Conservation (phyloP, 1,140 invertebrate genomes). For the Halesus radiatus region DNA sequence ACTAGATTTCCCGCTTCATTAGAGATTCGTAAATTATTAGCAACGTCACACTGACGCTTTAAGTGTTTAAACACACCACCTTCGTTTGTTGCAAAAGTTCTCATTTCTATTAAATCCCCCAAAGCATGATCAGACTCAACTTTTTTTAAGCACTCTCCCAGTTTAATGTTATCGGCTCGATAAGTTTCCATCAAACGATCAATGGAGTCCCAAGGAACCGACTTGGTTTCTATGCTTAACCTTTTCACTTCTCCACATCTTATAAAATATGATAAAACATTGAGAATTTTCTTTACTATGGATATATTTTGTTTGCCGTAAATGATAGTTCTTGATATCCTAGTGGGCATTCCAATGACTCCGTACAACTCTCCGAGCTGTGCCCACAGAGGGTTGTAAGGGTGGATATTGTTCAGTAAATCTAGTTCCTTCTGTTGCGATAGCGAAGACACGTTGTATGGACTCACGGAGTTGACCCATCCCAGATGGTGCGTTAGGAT, state of each 20-base stretch:
- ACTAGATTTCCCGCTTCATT: neutral
- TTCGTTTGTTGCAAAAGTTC: slow-evolving; percentile 47
- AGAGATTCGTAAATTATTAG: neutral
- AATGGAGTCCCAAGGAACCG: slow-evolving; percentile 49
- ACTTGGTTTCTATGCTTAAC: slow-evolving; percentile 35
- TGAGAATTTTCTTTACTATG: slow-evolving; percentile 77
- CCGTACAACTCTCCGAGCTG: slow-evolving; percentile 89
- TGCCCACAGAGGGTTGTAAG: slow-evolving; percentile 88
- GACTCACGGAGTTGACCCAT: slow-evolving; percentile 86
- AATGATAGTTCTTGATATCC: slow-evolving; percentile 84
- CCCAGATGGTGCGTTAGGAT: slow-evolving; percentile 91
- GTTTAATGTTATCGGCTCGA: slow-evolving; percentile 20
- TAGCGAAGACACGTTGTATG: slow-evolving; percentile 61
- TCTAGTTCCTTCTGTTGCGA: slow-evolving; percentile 58
- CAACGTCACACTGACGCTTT: neutral
- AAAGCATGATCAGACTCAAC: neutral
- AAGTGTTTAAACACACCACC: neutral
- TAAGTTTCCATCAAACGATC: slow-evolving; percentile 41
- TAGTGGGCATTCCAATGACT: slow-evolving; percentile 82
- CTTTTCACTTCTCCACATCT: slow-evolving; percentile 79
- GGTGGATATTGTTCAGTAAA: slow-evolving; percentile 61
- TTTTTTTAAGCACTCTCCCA: neutral
- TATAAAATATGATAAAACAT: slow-evolving; percentile 87
- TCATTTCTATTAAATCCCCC: slow-evolving; percentile 55
- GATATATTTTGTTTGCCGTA: slow-evolving; percentile 77